These are phyloP conservation scores for Sesia apiformis DNA, from an alignment of 2,888 invertebrate genomes.

Conservation along the genomic window DNA sequence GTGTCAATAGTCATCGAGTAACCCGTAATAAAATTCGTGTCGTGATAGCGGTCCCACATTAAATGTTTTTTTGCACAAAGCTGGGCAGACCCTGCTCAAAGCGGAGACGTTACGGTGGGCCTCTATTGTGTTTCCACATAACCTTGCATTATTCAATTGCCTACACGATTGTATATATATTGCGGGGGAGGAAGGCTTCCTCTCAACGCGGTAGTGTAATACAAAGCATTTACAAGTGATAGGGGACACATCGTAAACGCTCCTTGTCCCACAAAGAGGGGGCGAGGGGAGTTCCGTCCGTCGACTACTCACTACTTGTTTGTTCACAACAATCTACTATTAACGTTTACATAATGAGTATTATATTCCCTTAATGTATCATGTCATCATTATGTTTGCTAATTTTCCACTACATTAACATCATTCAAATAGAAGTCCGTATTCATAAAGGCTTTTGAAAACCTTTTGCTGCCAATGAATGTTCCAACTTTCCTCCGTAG, in stretches of 20 bases:
- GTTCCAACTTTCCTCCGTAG: too few relatives aligned
- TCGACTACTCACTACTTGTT: slow-evolving; percentile 10
- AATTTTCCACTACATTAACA: too few relatives aligned
- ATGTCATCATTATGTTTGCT: too few relatives aligned
- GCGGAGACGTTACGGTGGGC: slow-evolving; percentile 13
- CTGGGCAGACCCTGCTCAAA: slow-evolving; percentile 20
- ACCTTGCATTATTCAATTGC: slow-evolving; percentile 42
- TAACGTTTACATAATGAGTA: slow-evolving; percentile 26
- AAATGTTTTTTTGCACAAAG: slow-evolving; percentile 25
- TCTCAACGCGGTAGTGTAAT: slow-evolving; percentile 13
- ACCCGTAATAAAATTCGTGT: slow-evolving; percentile 10
- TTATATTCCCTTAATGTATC: slow-evolving; percentile 16
- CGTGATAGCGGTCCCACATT: slow-evolving; percentile 8
- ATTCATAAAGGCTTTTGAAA: too few relatives aligned
- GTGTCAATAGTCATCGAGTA: slow-evolving; percentile 11
- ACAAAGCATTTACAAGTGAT: slow-evolving; percentile 10
- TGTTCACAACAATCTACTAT: slow-evolving; percentile 17
- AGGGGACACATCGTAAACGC: slow-evolving; percentile 25
- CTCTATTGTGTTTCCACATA: slow-evolving; percentile 31
- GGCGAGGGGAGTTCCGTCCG: slow-evolving; percentile 11
- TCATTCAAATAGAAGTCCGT: too few relatives aligned
- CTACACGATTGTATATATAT: slow-evolving; percentile 26
- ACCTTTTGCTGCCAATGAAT: too few relatives aligned
- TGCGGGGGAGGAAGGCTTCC: slow-evolving; percentile 14
- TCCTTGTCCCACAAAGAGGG: slow-evolving; percentile 21